Percentiles rank a stretch among this genome's conserved stretches.
phyloP scores from a whole-genome alignment of 2,888 invertebrate genomes.

The Drosophila villosipedis region DNA sequence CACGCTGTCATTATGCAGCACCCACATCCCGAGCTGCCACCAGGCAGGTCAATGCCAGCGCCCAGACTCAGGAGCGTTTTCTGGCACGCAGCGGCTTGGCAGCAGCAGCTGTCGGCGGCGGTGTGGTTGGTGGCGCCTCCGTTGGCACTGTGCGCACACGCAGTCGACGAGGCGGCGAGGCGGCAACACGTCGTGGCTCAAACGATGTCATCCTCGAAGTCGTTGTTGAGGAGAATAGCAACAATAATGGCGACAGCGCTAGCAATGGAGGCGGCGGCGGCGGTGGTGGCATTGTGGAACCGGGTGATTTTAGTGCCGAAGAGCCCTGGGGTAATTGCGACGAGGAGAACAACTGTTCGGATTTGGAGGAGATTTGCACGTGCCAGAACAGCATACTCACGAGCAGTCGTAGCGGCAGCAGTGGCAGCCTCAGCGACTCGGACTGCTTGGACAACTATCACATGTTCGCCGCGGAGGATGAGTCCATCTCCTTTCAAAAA shows the following conservation, averaged over 20 bases:
- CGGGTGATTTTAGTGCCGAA: slow-evolving; percentile 71
- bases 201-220: slow-evolving; percentile 62
- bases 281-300: slow-evolving; percentile 47
- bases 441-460: slow-evolving; percentile 72
- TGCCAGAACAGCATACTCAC: slow-evolving; percentile 80
- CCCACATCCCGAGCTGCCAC: slow-evolving; percentile 52
- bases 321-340: slow-evolving; percentile 85
- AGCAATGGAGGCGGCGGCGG: slow-evolving; percentile 25
- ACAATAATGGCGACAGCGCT: slow-evolving; percentile 21
- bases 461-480: slow-evolving; percentile 20
- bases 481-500: slow-evolving; percentile 15
- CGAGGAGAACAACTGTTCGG: slow-evolving; percentile 84
- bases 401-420: slow-evolving; percentile 79
- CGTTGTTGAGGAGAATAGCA: slow-evolving; percentile 58
- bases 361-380: slow-evolving; percentile 85
- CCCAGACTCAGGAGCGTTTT: slow-evolving; percentile 83
- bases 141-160: slow-evolving; percentile 27
- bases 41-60: slow-evolving; percentile 83
- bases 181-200: slow-evolving; percentile 41
- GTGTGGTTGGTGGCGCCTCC: neutral
- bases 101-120: slow-evolving; percentile 5
- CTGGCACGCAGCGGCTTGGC: slow-evolving; percentile 54
- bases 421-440: slow-evolving; percentile 78
- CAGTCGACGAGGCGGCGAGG: slow-evolving; percentile 29
- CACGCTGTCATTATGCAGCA: slow-evolving; percentile 83